Evolutionary conservation across 2,888 invertebrate genomes (phyloP).

Genomic region (Ryuthela nishihirai): DNA sequence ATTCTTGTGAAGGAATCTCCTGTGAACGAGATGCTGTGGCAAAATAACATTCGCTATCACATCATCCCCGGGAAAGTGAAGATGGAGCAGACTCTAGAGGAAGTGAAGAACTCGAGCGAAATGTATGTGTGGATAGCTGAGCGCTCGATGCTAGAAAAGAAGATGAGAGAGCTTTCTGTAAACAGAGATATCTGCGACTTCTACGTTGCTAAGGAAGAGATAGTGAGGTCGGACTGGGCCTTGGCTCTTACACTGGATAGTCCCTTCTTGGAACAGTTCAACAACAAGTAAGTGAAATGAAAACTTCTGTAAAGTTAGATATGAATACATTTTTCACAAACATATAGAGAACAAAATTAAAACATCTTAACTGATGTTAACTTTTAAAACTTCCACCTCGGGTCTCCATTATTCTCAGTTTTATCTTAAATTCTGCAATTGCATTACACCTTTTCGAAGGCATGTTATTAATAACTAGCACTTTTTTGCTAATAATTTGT

Average conservation of each 20-base stretch:
- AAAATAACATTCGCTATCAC: constrained; percentile 7
- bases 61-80: constrained; percentile 16
- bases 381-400: no score
- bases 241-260: constrained; percentile 18
- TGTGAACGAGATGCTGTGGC: constrained; percentile 2
- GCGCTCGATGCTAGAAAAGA: constrained; percentile 20
- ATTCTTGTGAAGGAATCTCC: constrained; percentile 8
- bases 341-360: no score
- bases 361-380: no score
- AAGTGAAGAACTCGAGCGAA: constrained; percentile 1
- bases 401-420: no score
- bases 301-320: no score
- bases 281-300: constrained; percentile 18
- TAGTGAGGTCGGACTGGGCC: constrained; percentile 18
- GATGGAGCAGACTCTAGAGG: constrained; percentile 10
- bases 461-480: no score
- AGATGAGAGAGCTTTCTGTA: constrained; percentile 15
- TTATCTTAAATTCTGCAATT: no score
- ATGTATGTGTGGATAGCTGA: constrained; percentile 26
- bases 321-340: no score
- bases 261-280: constrained; percentile 14
- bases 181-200: constrained; percentile 19
- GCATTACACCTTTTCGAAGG: no score
- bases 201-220: constrained; percentile 17
- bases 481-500: no score